Evolutionary conservation across 2,113 vertebrate genomes (phyloP), one percentile per base, ranked within the genome.

Genomic region (Ginglymostoma cirratum): DNA sequence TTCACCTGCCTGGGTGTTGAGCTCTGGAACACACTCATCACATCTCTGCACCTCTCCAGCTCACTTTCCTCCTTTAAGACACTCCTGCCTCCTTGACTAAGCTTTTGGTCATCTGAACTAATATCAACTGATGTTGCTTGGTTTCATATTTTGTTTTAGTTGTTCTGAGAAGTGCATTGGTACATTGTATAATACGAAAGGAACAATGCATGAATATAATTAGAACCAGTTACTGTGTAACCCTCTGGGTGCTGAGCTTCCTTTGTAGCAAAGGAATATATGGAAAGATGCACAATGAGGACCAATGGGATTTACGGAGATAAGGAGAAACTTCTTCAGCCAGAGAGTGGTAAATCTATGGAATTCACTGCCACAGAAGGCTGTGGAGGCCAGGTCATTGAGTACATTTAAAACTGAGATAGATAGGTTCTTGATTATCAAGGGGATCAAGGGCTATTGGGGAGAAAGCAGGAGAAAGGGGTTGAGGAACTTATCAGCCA

Each of bases 151-250:
- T 34, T 34, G 72, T 34, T 76, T 76, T 76, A 34, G 12, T 5
- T 24, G 4, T 27, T 70, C 69, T 70, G 69, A 24, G 69, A 70
- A 24, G 23, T 70, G 69, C 69, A 70, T 23, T 69, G 19, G 67
- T 17, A 69, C 4, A 5, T 69, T 69, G 17, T 69, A 23, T 69
- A 69, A 69, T 69, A 21, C 2, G 24, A 70, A 70, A 27, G 69
- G 69, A 7, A 61, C 69, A 70, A 70, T 70, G 5, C 24, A 70
- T 70, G 24, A 70, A 70, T 27, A 70, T 70, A 70, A 3, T 23
- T 70, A 95, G 94, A 95, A 95, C 67, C 94, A 76, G 94, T 72
- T 72, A 95, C 38, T 34, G 27, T 52, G 69, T 95, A 95, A 95
- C 42, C 69, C 69, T 95, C 72, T 95, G 69, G 67, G 42, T 76